These are phyloP conservation scores for Bubo bubo DNA, from an alignment of 2,113 vertebrate species.

Conservation along the genomic window DNA sequence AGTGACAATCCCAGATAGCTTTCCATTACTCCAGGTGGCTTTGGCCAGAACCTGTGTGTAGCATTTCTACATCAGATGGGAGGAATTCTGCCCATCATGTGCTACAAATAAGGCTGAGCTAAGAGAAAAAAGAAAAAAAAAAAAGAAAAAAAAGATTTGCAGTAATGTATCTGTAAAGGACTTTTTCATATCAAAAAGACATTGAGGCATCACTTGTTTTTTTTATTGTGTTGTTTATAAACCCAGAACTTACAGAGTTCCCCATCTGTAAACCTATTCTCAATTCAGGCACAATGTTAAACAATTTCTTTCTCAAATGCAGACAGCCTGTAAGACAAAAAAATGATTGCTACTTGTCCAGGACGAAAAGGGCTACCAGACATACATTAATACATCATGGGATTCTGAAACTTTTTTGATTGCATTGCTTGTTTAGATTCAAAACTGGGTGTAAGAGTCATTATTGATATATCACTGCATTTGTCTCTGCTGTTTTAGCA, in stretches of 20 bases:
- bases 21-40: background rate
- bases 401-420: background rate
- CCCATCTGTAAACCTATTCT: background rate
- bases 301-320: background rate
- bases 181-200: background rate
- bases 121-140: background rate
- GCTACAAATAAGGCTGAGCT: background rate
- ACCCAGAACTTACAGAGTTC: background rate
- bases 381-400: background rate
- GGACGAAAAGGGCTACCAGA: background rate
- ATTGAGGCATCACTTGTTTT: background rate
- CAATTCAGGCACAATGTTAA: background rate
- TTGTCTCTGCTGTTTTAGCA: background rate
- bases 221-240: background rate
- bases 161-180: background rate
- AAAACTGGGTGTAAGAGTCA: background rate
- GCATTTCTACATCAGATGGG: background rate
- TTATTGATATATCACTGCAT: background rate
- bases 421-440: background rate
- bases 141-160: background rate
- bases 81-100: background rate
- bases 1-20: background rate
- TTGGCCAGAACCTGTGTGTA: background rate
- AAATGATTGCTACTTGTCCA: background rate
- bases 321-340: background rate